Evolutionary conservation across 2,113 vertebrate genomes (phyloP).

Genomic region (Mus pahari): DNA sequence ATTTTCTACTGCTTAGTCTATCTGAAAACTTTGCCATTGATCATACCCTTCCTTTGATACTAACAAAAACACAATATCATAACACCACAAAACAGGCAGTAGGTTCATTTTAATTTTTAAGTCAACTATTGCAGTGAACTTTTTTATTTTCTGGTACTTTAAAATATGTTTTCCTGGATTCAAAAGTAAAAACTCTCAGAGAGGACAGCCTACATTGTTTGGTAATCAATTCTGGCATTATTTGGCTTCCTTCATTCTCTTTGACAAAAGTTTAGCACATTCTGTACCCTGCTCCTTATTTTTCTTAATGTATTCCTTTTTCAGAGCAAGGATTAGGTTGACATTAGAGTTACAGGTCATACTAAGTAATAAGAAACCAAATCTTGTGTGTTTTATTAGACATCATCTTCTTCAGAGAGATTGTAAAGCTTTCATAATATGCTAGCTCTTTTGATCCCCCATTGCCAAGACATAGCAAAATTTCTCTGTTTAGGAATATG

Average conservation of each 20-base stretch:
- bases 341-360: neutral
- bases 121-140: neutral
- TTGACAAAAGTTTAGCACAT: neutral
- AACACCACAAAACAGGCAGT: neutral
- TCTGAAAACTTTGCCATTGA: neutral
- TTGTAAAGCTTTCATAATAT: neutral
- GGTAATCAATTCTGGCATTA: neutral
- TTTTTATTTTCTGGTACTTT: neutral
- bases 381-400: neutral
- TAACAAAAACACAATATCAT: neutral
- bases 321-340: neutral
- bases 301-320: neutral
- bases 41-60: neutral
- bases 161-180: neutral
- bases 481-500: neutral
- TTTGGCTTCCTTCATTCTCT: neutral
- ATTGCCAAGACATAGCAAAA: neutral
- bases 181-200: neutral
- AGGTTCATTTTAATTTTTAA: neutral
- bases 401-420: neutral
- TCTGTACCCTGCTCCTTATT: neutral
- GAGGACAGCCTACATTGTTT: neutral
- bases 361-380: neutral
- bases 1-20: neutral
- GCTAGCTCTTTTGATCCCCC: neutral